Conservation (phyloP, 2,797 vertebrate species). For the Huso huso region DNA sequence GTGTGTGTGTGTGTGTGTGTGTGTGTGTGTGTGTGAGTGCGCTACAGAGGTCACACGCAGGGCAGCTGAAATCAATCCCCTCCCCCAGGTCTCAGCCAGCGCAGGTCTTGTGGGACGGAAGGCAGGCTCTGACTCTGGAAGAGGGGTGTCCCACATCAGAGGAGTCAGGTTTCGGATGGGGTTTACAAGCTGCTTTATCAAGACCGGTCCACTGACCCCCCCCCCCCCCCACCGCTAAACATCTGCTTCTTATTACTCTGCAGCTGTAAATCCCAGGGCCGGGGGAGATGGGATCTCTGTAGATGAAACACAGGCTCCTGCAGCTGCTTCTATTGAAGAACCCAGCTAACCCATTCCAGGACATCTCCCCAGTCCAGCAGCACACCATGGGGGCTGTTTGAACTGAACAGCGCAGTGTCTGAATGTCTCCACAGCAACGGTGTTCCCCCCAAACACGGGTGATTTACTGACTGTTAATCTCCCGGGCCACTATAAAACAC, state of each 20-base stretch:
- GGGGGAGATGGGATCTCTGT: neutral
- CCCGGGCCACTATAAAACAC: too few relatives aligned
- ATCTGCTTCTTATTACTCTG: conserved; percentile 62
- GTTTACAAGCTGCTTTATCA: too few relatives aligned
- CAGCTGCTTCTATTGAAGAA: neutral
- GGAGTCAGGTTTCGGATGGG: conserved; percentile 33
- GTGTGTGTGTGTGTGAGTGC: conserved; percentile 28
- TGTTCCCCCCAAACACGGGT: conserved; percentile 9
- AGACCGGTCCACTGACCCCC: neutral
- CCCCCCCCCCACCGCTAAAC: conserved; percentile 47
- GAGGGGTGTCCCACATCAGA: conserved; percentile 56
- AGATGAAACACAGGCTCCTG: neutral
- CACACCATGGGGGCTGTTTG: neutral
- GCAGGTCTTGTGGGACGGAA: conserved; percentile 12
- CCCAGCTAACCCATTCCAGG: neutral
- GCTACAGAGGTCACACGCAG: neutral
- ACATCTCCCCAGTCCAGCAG: neutral
- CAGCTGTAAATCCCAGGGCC: conserved; percentile 46
- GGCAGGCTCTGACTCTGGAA: conserved; percentile 37
- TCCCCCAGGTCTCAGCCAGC: conserved; percentile 9
- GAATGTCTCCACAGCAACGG: neutral
- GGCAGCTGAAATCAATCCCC: too few relatives aligned
- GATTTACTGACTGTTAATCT: too few relatives aligned
- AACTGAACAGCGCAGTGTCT: neutral
- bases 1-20: conserved; percentile 28